phyloP scores from a whole-genome alignment of 2,113 vertebrate species.

The Taurulus bubalis region DNA sequence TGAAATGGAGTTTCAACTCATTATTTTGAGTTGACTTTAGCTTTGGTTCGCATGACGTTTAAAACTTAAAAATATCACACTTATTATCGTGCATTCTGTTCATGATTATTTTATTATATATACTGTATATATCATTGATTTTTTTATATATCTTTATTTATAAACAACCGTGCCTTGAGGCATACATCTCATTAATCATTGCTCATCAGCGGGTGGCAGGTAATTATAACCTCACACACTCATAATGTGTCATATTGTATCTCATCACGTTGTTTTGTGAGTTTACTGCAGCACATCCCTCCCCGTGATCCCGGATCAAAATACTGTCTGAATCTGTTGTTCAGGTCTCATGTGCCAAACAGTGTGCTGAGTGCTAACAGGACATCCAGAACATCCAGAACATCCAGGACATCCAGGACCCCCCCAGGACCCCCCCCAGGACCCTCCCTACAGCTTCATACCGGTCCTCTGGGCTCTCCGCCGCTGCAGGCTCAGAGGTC shows the following conservation, averaged over 20 bases:
- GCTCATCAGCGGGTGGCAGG: not conserved
- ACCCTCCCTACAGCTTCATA: conserved; percentile 17
- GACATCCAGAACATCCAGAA: not conserved
- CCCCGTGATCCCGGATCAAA: not conserved
- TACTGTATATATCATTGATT: no score
- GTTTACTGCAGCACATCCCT: not conserved
- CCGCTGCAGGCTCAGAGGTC: not conserved
- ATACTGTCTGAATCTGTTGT: not conserved
- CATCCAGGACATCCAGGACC: no score
- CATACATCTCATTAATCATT: not conserved
- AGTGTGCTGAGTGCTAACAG: conserved; percentile 7
- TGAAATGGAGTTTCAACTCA: no score
- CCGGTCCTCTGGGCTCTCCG: not conserved
- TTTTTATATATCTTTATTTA: not conserved
- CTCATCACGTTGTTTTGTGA: not conserved
- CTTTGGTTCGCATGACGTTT: no score
- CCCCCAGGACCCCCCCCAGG: no score
- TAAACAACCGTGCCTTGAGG: no score
- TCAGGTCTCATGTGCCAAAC: not conserved
- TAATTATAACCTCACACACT: not conserved
- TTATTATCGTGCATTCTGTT: no score
- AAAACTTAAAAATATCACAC: no score
- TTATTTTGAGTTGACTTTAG: no score
- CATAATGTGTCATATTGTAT: not conserved
- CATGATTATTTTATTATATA: not conserved